Conservation (phyloP, 1,140 invertebrate species). For the Hydropsyche tenuis region DNA sequence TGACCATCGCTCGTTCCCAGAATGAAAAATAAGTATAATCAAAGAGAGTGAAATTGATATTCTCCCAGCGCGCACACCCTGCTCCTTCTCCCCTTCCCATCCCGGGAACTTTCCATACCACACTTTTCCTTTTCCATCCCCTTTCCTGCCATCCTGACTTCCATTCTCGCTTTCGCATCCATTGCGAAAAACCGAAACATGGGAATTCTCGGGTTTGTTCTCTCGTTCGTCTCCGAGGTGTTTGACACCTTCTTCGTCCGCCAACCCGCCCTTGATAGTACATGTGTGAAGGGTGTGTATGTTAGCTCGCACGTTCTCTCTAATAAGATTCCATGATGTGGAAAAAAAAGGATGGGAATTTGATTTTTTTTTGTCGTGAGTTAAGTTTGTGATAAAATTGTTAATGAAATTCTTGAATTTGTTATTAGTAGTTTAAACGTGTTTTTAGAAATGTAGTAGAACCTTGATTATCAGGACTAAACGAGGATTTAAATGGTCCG, state of each 20-base stretch:
- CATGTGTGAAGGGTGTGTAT: too few species aligned
- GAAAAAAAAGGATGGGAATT: too few species aligned
- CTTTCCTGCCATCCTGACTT: background rate
- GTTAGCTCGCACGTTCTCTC: background rate
- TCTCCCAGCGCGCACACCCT: background rate
- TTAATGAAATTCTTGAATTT: too few species aligned
- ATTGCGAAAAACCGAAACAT: background rate
- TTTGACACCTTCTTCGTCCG: slow-evolving; percentile 1
- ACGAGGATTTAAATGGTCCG: too few species aligned
- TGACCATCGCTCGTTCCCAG: background rate
- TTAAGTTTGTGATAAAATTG: too few species aligned
- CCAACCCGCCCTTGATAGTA: background rate
- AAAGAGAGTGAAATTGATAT: slow-evolving; percentile 29
- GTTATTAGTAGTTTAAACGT: too few species aligned
- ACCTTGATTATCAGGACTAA: too few species aligned
- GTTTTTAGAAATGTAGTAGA: too few species aligned
- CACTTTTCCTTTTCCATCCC: background rate
- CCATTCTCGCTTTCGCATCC: background rate
- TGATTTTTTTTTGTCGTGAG: too few species aligned
- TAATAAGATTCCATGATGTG: slow-evolving; percentile 1
- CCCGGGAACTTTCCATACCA: background rate
- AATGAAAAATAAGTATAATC: slow-evolving; percentile 26
- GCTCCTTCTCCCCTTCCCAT: background rate
- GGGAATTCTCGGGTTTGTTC: too few species aligned
- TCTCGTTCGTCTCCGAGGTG: background rate